Evolutionary conservation across 2,113 vertebrate species (phyloP).

Genomic region (Pyrgilauda ruficollis): DNA sequence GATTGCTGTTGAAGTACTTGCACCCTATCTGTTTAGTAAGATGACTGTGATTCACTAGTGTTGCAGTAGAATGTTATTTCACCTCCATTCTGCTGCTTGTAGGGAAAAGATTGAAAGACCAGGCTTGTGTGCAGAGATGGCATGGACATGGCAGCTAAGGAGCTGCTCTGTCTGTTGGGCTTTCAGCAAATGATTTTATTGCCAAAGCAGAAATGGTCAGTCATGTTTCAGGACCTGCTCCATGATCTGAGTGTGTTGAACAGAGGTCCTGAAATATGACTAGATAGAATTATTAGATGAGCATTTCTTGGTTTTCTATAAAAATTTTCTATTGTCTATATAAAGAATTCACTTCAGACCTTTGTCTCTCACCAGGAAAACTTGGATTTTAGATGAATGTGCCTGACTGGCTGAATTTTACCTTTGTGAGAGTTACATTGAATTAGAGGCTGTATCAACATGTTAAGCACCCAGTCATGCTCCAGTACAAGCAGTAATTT

Average conservation of each 20-base stretch:
- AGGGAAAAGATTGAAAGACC: neutral
- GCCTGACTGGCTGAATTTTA: neutral
- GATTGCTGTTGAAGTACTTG: neutral
- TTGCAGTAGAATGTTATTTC: neutral
- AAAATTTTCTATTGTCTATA: neutral
- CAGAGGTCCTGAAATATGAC: neutral
- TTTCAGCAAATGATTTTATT: neutral
- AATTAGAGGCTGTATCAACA: neutral
- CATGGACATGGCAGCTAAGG: neutral
- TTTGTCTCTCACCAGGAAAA: neutral
- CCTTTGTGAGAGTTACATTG: neutral
- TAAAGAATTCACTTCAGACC: neutral
- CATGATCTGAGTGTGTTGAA: neutral
- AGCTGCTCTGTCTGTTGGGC: neutral
- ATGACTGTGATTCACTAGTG: neutral
- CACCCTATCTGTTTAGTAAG: neutral
- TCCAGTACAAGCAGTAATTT: neutral
- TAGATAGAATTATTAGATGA: neutral
- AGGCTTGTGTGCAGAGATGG: neutral
- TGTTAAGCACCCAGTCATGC: neutral
- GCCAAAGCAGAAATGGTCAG: neutral
- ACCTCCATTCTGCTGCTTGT: neutral
- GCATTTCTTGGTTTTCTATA: neutral
- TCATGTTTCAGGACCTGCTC: neutral
- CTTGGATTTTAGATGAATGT: neutral